Base-by-base conservation (phyloP, 2,888 invertebrate genomes). In the Gortyna flavago region DNA sequence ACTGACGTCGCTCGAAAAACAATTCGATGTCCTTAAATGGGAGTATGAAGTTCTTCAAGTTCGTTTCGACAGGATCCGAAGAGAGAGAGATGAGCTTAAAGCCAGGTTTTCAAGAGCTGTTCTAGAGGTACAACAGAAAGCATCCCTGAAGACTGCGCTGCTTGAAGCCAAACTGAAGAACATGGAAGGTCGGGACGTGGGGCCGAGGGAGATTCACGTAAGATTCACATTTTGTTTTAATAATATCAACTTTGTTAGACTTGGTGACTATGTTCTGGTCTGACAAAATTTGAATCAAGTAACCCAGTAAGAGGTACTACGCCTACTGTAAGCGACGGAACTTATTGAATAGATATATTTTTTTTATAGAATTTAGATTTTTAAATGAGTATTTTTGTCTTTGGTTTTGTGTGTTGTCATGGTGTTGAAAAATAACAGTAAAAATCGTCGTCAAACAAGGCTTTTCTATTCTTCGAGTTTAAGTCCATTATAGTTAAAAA, bases 121-220 rank as follows among this genome's bases (percentile, higher is more conserved):
- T 69, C 96, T 98, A 64, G 99, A 99, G 91, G 97, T 99, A 7
- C 99, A 99, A 92, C 98, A 99, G 93, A 98, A 98, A 92, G 98
- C 98, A 0, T 98, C 98, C 9, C 94, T 98, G 89, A 98, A 98
- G 93, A 98, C 98, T 85, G 97, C 98, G 0, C 94, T 99, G 9
- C 94, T 99, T 71, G 99, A 99, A 97, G 98, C 94, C 95, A 98
- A 91, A 97, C 97, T 94, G 97, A 98, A 83, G 96, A 98, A 90
- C 95, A 97, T 90, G 97, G 97, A 90, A 97, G 98, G 95, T 94
- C 98, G 84, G 88, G 98, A 88, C 94, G 95, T 87, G 94, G 97
- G 83, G 93, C 98, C 89, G 93, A 97, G 68, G 84, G 97, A 97
- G 89, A 94, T 98, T 25, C 97, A 97, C 90, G 97, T 97, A 86